Base-by-base conservation (phyloP, 2,113 vertebrate species). In the Stictonetta naevosa region DNA sequence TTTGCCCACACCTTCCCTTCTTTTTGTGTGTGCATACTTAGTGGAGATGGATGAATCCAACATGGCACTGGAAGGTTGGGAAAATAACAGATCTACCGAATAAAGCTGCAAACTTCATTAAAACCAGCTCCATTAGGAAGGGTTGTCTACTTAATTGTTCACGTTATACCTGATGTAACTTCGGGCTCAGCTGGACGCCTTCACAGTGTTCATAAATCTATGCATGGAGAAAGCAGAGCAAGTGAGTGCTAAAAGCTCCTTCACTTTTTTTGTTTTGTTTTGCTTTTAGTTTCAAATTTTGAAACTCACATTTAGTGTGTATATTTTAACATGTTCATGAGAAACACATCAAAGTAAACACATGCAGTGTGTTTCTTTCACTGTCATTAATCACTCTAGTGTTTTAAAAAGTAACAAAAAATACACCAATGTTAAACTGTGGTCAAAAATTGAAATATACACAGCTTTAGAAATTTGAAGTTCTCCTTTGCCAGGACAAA, bases 271-370 rank as follows among this genome's bases (percentile, higher is more conserved):
- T 63, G 60, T 93, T 88, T 92, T 91, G 80, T 67, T 96, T 96
- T 94, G 73, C 83, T 78, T 96, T 95, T 93, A 96, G 83, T 82
- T 97, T 93, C 86, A 93, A 34, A 92, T 95, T 86, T 93, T 97
- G 62, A 94, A 95, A 48, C 83, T 95, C 89, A 42, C 60, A 60
- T 94, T 95, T 93, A 84, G 48, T 87, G 66, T 95, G 93, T 95
- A 84, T 97, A 86, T 96, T 97, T 97, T 95, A 95, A 92, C 84
- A 91, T 91, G 89, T 95, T 95, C 86, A 36, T 85, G 48, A 72
- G 89, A 92, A 97, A 93, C 86, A 96, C 95, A 92, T 97, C 93
- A 95, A 95, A 96, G 94, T 92, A 92, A 95, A 95, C 89, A 82
- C 73, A 84, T 92, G 86, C 80, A 72, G 38, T 56, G 48, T 91